Base-by-base conservation (phyloP, 1,140 invertebrate genomes). In the Drosophila malerkotliana region DNA sequence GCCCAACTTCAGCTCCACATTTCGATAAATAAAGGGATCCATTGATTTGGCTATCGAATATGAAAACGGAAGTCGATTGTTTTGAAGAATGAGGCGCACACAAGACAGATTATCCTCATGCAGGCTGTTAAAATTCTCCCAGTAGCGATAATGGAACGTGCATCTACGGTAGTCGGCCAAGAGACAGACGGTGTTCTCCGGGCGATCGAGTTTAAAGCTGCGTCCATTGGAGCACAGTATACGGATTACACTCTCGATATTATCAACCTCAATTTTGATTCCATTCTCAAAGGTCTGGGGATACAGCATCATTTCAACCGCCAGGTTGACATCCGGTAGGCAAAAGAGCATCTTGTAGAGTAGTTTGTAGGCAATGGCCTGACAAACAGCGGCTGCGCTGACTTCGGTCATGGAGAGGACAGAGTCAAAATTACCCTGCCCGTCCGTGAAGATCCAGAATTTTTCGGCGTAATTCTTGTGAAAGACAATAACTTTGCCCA, bases 41-140 rank as follows among this genome's bases (percentile, higher is more conserved):
- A 98, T 90, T 1, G 97, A 96, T 92, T 98, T 98, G 2, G 97
- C 97, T 4, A 97, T 95, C 94, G 97, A 95, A 90, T 96, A 98
- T 9, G 97, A 95, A 92, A 98, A 97, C 18, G 97, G 97, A n/a
- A 95, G 95, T 14, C 94, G 93, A n/a, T 93, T 93, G 14, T 49
- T 56, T 0, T 76, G 21, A 1, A 91, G 37, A 7, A 79, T 6
- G 15, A 64, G 71, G 0, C 79, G 69, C 37, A 81, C 75, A 54
- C 90, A 91, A 1, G 90, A 91, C 3, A 75, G 47, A 44, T 21
- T 63, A 1, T 7, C 14, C 10, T 12, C 14, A 2, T 5, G 18
- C 7, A 4, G 1, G 39, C 5, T 2, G 4, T 8, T 21, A 0
- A 15, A 1, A 4, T 5, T 37, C 0, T 14, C 12, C 26, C n/a